Evolutionary conservation across 2,888 invertebrate species (phyloP).

Genomic region (Cylloceria caligata): DNA sequence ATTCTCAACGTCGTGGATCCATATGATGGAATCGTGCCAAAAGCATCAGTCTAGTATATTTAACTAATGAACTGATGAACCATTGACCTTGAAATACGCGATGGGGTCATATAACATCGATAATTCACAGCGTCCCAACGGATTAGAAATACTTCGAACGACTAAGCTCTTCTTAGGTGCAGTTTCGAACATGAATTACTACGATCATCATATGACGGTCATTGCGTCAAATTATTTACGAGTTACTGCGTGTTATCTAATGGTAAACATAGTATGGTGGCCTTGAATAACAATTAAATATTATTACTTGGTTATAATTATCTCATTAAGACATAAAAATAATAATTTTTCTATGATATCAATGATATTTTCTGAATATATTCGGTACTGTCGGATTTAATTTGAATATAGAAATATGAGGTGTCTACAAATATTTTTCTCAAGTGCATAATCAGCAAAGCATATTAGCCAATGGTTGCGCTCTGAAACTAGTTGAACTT

Average conservation of each 20-base stretch:
- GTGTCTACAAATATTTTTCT: neutral
- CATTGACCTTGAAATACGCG: conserved; percentile 40
- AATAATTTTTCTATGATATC: neutral
- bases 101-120: conserved; percentile 9
- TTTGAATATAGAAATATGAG: neutral
- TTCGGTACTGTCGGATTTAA: neutral
- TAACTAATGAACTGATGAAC: conserved; percentile 27
- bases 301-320: neutral
- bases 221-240: neutral
- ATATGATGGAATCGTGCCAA: conserved; percentile 1
- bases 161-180: neutral
- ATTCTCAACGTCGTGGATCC: neutral
- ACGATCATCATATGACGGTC: neutral
- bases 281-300: neutral
- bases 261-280: neutral
- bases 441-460: neutral
- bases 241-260: neutral
- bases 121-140: conserved; percentile 15
- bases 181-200: neutral
- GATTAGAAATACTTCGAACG: neutral
- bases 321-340: no score
- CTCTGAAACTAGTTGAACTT: neutral
- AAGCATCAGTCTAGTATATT: neutral
- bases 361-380: neutral
- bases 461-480: neutral